Percentiles rank a stretch among this genome's conserved stretches.
phyloP scores from a whole-genome alignment of 2,888 invertebrate species.

The Andrena bicolor region DNA sequence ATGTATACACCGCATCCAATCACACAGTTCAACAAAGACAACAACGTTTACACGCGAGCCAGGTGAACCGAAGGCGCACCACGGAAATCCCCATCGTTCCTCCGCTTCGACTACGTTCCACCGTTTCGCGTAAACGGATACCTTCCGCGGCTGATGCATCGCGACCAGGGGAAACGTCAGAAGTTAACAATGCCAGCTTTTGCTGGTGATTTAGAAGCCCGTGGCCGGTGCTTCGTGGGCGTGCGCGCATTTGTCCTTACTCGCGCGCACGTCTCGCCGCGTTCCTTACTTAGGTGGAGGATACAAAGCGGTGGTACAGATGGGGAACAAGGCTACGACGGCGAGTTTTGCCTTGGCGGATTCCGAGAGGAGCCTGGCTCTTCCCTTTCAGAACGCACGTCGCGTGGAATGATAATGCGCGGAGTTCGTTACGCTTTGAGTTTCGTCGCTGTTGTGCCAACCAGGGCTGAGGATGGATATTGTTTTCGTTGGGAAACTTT shows the following conservation, averaged over 20 bases:
- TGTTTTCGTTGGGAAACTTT: too few species aligned
- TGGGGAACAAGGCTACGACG: slow-evolving; percentile 46
- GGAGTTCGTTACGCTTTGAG: slow-evolving; percentile 40
- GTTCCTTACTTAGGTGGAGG: slow-evolving; percentile 33
- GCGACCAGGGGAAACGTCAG: slow-evolving; percentile 63
- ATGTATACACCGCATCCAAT: too few species aligned
- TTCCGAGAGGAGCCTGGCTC: slow-evolving; percentile 7
- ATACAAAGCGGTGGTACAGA: slow-evolving; percentile 49
- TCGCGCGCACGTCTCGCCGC: slow-evolving; percentile 44
- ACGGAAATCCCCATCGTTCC: neutral
- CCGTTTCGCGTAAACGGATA: slow-evolving; percentile 64
- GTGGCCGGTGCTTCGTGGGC: slow-evolving; percentile 59
- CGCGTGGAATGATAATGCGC: slow-evolving; percentile 41
- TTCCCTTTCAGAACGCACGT: slow-evolving; percentile 36
- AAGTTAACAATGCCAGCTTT: slow-evolving; percentile 68
- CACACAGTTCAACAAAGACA: too few species aligned
- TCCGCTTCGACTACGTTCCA: slow-evolving; percentile 29
- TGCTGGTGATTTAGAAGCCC: slow-evolving; percentile 63
- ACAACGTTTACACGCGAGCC: too few species aligned
- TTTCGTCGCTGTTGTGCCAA: slow-evolving; percentile 18
- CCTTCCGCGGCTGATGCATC: slow-evolving; percentile 45
- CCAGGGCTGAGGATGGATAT: too few species aligned
- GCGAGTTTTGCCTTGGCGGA: slow-evolving; percentile 26
- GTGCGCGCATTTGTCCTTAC: slow-evolving; percentile 66
- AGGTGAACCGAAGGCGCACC: neutral